Evolutionary conservation across 1,140 invertebrate genomes (phyloP), one percentile per base, ranked within the genome.

Genomic region (Eriosoma lanigerum): DNA sequence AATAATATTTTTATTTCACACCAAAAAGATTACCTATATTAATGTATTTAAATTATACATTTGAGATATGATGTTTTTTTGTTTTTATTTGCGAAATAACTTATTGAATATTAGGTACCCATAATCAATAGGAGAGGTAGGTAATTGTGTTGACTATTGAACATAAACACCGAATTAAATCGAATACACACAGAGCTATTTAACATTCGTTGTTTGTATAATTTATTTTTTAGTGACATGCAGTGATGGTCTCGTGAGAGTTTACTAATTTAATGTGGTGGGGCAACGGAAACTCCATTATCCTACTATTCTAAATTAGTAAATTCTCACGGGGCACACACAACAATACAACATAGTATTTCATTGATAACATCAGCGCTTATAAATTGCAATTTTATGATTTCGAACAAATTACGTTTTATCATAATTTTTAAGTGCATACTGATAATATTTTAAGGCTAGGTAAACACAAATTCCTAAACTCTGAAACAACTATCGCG

Each of bases 221-320:
- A 73, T 32, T 73, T 73, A 73, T 73, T 73, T 19, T 73, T 29
- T 54, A 54, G 46, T 54, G 70, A 73, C 70, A 19, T 73, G 26
- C 48, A 50, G 32, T 38, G 17, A 52, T 44, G n/a, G 70, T 73
- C 72, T 29, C 52, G 29, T 24, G 72, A 76, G 72, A 56, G 24
- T 58, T 56, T 76, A 76, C 72, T 76, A 76, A 76, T 76, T 56
- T 76, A 38, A 24, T 58, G 38, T 58, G 32, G 72, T 58, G 52
- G 54, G 52, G 17, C 38, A 56, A 76, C 44, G 72, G 72, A 76
- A 19, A 24, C 38, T 21, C 52, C 32, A 76, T 76, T 76, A 19
- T 76, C 19, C 72, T 38, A 38, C 52, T 29, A 76, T 10, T 76
- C 24, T 76, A 76, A 72, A 76, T 76, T 58, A 58, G n/a, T 44